Evolutionary conservation across 2,797 vertebrate species (phyloP).

Genomic region (Eulemur albifrons): DNA sequence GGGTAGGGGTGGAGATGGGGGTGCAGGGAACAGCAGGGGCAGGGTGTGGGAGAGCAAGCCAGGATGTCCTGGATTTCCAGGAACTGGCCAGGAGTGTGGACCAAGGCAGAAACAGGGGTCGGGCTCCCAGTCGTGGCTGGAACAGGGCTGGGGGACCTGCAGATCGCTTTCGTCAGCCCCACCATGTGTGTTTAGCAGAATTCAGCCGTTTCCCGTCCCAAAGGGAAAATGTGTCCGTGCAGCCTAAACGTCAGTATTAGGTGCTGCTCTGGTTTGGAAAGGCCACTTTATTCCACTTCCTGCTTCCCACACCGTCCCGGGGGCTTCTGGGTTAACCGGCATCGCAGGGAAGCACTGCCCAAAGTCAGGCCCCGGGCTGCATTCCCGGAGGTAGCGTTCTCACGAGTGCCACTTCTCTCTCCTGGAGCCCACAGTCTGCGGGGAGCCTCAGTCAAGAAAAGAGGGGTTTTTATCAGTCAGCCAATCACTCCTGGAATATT

Average conservation of each 20-base stretch:
- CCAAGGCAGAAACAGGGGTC: background rate
- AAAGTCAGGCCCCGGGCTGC: background rate
- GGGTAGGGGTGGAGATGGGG: background rate
- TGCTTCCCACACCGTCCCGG: background rate
- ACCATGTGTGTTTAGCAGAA: background rate
- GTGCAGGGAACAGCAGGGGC: background rate
- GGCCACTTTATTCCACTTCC: background rate
- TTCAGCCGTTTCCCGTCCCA: background rate
- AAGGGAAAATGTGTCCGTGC: background rate
- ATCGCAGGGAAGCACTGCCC: background rate
- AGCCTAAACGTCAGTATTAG: background rate
- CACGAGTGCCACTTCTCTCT: accelerated
- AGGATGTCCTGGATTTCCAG: background rate
- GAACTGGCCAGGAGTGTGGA: background rate
- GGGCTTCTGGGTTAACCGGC: background rate
- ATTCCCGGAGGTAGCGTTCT: background rate
- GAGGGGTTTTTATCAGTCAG: background rate
- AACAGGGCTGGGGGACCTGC: background rate
- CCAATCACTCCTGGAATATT: background rate
- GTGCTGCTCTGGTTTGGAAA: background rate
- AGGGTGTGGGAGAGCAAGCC: background rate
- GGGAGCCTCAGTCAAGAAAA: background rate
- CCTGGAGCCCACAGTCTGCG: background rate
- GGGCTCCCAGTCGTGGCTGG: background rate
- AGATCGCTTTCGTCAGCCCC: background rate